Percentiles rank a stretch among this genome's conserved stretches.
Conservation (phyloP, 2,113 vertebrate species). For the Upupa epops region DNA sequence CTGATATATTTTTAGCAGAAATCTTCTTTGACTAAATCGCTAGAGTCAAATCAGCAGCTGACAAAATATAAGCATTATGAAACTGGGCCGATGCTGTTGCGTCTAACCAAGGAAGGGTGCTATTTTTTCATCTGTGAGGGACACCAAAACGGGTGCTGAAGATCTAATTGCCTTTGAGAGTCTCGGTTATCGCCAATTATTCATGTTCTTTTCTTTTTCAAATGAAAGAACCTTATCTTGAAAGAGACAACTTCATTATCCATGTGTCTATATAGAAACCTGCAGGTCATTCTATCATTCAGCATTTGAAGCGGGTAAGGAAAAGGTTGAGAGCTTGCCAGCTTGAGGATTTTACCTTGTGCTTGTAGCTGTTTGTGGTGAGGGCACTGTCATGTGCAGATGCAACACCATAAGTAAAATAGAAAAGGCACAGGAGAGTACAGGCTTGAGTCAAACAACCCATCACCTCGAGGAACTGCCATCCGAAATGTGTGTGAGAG, state of each 20-base stretch:
- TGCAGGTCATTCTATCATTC: neutral
- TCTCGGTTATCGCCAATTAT: neutral
- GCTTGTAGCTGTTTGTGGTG: neutral
- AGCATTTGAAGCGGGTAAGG: neutral
- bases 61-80: conserved; percentile 28
- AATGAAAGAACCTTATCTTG: neutral
- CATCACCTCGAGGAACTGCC: neutral
- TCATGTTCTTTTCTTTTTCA: neutral
- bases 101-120: neutral
- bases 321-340: neutral
- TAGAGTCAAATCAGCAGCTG: conserved; percentile 32
- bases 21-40: conserved; percentile 8
- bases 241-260: neutral
- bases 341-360: neutral
- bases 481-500: neutral
- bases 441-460: neutral
- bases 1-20: conserved; percentile 33
- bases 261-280: neutral
- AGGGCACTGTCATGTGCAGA: neutral
- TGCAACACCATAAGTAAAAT: neutral
- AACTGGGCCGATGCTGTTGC: neutral
- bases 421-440: neutral
- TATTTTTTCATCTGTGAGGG: neutral
- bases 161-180: neutral
- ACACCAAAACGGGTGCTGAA: neutral